Conservation (phyloP, 2,888 invertebrate species). For the Agrochola lota region DNA sequence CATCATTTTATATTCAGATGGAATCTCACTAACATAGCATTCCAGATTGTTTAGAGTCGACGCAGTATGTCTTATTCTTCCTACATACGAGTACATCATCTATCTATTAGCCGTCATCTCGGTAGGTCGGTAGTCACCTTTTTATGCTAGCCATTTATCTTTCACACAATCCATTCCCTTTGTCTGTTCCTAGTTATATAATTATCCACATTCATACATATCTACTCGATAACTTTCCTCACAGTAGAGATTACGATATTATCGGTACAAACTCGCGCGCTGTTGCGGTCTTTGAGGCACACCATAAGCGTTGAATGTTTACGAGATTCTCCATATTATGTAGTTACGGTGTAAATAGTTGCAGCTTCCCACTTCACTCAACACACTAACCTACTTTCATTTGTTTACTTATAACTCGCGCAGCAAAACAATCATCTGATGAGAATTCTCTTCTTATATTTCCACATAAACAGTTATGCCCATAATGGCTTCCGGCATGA, state of each 20-base stretch:
- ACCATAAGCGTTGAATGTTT: constrained; percentile 25
- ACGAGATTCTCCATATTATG: background rate
- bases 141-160: background rate
- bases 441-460: constrained; percentile 38
- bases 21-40: constrained; percentile 1
- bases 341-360: constrained; percentile 29
- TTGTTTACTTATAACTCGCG: constrained; percentile 30
- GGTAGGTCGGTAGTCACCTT: background rate
- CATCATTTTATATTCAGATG: background rate
- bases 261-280: constrained; percentile 4
- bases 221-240: background rate
- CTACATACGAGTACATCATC: no score
- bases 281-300: constrained; percentile 19
- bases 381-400: constrained; percentile 48
- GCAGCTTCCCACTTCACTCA: constrained; percentile 10
- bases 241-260: constrained; percentile 7
- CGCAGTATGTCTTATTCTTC: background rate
- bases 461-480: constrained; percentile 43
- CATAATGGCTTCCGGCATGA: constrained; percentile 15
- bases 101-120: no score
- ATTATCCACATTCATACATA: background rate
- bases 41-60: background rate
- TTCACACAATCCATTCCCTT: background rate
- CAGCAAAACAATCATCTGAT: constrained; percentile 29
- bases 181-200: background rate